Percentiles rank a stretch among this genome's conserved stretches.
Conservation (phyloP, 2,113 vertebrate genomes). For the Dicrurus megarhynchus region DNA sequence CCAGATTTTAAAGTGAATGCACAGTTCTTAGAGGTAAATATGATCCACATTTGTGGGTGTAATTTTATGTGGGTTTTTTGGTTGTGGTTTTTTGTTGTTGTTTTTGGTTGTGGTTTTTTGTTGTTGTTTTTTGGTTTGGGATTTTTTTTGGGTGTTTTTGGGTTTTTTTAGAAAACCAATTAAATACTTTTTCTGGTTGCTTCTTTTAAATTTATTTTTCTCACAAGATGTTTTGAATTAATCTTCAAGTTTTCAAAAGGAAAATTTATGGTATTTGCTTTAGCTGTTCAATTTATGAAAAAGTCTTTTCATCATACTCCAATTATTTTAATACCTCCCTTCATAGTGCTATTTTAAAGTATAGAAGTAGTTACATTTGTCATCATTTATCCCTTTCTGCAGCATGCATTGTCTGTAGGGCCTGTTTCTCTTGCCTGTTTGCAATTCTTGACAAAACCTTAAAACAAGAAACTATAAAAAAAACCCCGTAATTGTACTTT, state of each 20-base stretch:
- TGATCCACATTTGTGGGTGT: not conserved
- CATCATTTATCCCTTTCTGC: not conserved
- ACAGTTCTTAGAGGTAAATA: slow-evolving; percentile 92
- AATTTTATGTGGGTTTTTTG: not conserved
- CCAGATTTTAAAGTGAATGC: slow-evolving; percentile 98
- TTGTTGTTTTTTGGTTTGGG: accelerated
- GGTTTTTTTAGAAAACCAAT: not conserved
- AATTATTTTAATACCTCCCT: not conserved
- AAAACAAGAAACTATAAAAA: not conserved
- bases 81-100: no score
- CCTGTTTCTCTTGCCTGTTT: not conserved
- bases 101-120: not conserved
- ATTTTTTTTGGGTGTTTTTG: not conserved
- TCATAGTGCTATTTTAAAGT: not conserved
- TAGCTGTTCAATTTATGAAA: not conserved
- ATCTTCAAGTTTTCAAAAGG: not conserved
- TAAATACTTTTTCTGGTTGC: not conserved
- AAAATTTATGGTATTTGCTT: not conserved
- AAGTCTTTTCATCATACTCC: not conserved
- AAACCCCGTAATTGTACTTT: not conserved
- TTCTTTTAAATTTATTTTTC: not conserved
- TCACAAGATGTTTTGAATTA: not conserved
- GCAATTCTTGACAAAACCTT: not conserved
- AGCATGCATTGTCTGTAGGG: not conserved
- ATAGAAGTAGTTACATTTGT: not conserved